Percentiles rank a stretch among this genome's conserved stretches.
Evolutionary conservation across 2,113 vertebrate species (phyloP).

Genomic region (Globicephala melas): DNA sequence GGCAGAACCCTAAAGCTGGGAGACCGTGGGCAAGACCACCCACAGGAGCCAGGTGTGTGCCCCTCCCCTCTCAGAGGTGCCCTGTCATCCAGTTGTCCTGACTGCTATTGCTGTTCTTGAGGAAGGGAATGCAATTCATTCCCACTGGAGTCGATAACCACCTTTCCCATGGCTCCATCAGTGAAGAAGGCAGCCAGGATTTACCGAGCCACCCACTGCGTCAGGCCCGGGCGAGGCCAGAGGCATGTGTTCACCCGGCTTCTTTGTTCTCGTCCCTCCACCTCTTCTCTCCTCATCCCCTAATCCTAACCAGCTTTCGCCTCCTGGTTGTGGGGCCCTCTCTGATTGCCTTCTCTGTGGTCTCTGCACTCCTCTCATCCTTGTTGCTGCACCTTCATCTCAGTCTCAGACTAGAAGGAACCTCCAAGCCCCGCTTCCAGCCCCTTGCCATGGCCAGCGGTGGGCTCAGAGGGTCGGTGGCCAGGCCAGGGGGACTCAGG

Average conservation of each 20-base stretch:
- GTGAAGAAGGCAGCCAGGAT: not conserved
- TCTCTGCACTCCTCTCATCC: not conserved
- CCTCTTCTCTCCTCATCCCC: not conserved
- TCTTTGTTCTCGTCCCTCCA: not conserved
- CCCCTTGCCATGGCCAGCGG: rapidly evolving
- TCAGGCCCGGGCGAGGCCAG: not conserved
- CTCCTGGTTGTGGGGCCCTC: not conserved
- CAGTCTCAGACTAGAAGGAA: not conserved
- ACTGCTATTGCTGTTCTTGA: not conserved
- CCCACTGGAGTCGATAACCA: not conserved
- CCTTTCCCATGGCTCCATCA: not conserved
- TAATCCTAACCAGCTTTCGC: not conserved
- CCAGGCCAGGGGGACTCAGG: not conserved
- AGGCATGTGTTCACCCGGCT: not conserved
- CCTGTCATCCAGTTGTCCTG: not conserved
- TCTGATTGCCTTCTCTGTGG: not conserved
- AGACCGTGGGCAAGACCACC: not conserved
- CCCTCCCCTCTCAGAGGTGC: not conserved
- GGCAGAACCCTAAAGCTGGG: not conserved
- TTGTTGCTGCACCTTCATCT: not conserved
- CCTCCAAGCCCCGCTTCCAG: not conserved
- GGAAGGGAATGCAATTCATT: not conserved
- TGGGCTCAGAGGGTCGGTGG: not conserved
- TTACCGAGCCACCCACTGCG: not conserved
- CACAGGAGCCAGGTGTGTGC: not conserved